Conservation (phyloP, 2,797 vertebrate species). For the Sebastes matsubarae region DNA sequence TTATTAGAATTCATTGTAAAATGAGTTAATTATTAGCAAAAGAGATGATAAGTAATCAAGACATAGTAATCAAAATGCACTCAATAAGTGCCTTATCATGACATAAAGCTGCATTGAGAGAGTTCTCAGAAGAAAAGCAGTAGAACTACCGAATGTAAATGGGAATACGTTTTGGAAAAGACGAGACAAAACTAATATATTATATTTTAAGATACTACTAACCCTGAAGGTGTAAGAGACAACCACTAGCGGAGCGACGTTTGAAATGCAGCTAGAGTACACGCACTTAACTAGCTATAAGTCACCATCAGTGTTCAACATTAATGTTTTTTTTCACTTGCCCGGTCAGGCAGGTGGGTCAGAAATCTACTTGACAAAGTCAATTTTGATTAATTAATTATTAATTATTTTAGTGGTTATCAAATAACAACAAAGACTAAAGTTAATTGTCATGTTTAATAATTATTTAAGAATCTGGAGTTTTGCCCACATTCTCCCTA, state of each 20-base stretch:
- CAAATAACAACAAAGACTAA: too few relatives aligned
- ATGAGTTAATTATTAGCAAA: neutral
- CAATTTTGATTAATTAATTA: too few relatives aligned
- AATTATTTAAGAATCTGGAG: too few relatives aligned
- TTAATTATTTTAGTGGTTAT: too few relatives aligned
- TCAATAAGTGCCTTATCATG: neutral
- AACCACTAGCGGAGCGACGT: neutral
- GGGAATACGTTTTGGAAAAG: neutral
- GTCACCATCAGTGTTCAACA: neutral
- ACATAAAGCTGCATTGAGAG: neutral
- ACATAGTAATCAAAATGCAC: constrained; percentile 23
- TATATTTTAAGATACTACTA: neutral
- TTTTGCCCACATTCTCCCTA: too few relatives aligned
- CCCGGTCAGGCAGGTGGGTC: too few relatives aligned
- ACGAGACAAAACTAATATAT: neutral
- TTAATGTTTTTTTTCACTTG: too few relatives aligned
- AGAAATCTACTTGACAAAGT: too few relatives aligned
- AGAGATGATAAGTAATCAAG: constrained; percentile 10
- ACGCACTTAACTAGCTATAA: neutral
- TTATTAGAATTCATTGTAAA: neutral
- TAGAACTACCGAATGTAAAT: neutral
- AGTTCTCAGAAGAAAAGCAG: constrained; percentile 6
- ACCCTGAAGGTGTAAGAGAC: neutral
- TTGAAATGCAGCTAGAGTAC: neutral
- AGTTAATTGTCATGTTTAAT: too few relatives aligned